Base-by-base conservation (phyloP, 2,888 invertebrate genomes). In the Apantesis nais region DNA sequence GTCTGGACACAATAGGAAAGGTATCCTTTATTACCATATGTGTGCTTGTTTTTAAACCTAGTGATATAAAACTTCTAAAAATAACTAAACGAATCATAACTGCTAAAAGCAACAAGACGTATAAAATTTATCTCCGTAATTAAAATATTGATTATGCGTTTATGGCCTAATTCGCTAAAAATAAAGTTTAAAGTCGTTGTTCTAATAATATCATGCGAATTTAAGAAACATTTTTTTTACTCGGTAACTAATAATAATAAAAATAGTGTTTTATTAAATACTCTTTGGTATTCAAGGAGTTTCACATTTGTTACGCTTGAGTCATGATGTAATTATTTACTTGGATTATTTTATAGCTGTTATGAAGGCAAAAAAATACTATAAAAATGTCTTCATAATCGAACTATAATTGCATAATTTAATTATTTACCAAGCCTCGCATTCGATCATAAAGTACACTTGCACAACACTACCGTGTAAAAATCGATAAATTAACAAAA, bases 301-400 rank as follows among this genome's bases (percentile, higher is more conserved):
- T 52, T n/a, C 39, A 58, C 62, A 67, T 72, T 65, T 69, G 66
- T 70, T 39, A 55, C 66, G 63, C 52, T 62, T 70, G 61, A 64
- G 71, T 71, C 73, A 72, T 64, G 64, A 75, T 31, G 31, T 67
- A 66, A 66, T 70, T 71, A 70, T 16, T n/a, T 11, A 66, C 71
- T 69, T 0, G 66, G 73, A 71, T 62, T 62, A 44, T 68, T 66
- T 67, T 68, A 66, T 64, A 12, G 7, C 25, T 12, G 62, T 16
- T 66, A 71, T 52, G 62, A 70, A 73, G 31, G 19, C 64, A 72
- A 68, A 60, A 52, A 58, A 66, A 48, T 63, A 68, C 25, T 48
- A 22, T 52, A n/a, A 25, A 34, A 58, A 52, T 22, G 29, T 48
- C 12, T 31, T 22, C 4, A 61, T 65, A 39, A 67, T 65, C 58